Evolutionary conservation across 2,797 vertebrate species (phyloP).

Genomic region (Pelobates cultripes): DNA sequence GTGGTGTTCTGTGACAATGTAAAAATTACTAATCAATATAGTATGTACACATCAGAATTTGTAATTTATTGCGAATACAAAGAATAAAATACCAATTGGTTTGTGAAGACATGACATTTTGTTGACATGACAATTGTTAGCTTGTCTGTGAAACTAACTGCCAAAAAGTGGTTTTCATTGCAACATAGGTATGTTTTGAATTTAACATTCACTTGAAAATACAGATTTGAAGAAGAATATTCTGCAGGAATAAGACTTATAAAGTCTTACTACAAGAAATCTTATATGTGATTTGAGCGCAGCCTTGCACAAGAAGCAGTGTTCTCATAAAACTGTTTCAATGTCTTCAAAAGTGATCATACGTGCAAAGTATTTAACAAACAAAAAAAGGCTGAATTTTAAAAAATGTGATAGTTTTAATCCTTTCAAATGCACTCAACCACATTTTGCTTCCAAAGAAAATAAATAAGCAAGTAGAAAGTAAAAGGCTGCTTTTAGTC

Average conservation of each 20-base stretch:
- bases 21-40: conserved; percentile 15
- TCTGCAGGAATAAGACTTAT: conserved; percentile 42
- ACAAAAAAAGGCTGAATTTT: neutral
- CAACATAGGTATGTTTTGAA: conserved; percentile 24
- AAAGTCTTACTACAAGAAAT: conserved; percentile 9
- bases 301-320: conserved; percentile 29
- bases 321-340: neutral
- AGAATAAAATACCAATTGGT: conserved; percentile 4
- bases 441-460: neutral
- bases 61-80: conserved; percentile 21
- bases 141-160: conserved; percentile 13
- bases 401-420: conserved; percentile 3
- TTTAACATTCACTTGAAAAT: conserved; percentile 24
- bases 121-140: conserved; percentile 2
- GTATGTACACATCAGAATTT: neutral
- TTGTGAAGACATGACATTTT: conserved; percentile 39
- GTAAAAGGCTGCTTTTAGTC: too few relatives aligned
- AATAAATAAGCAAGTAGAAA: neutral
- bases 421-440: conserved; percentile 5
- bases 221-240: conserved; percentile 11
- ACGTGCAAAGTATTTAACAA: neutral
- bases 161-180: conserved; percentile 18
- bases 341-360: conserved; percentile 7
- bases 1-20: neutral
- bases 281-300: neutral